Base-by-base conservation (phyloP, 2,888 invertebrate species). In the Tenthredo mesomela region DNA sequence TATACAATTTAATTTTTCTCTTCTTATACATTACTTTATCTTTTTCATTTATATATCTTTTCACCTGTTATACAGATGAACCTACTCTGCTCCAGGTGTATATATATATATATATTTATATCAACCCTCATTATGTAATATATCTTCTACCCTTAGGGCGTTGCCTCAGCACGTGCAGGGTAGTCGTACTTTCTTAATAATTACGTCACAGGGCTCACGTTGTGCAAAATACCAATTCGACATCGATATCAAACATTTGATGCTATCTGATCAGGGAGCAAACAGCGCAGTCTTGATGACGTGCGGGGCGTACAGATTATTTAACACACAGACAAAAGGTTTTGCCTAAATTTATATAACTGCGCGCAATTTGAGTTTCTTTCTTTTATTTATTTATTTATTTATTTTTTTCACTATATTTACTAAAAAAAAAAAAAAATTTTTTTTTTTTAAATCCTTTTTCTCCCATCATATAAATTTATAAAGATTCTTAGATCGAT, bases 211-310 rank as follows among this genome's bases (percentile, higher is more conserved):
- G 21, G 10, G 54, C 77, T 50, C 77, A 29, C 29, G 77, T 77
- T 77, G 50, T 29, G 54, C 75, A 47, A 75, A 75, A 75, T 47
- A 75, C 75, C 43, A 75, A 75, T 75, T 25, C 75, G 43, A 75
- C 75, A 75, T 75, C 75, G 75, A 47, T 75, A 75, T 75, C 75
- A 43, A 43, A 75, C 75, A 75, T 25, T 75, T 43, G 75, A 47
- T 75, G 47, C 75, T 5, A 73, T 21, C 25, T 25, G 40, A 47
- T 73, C 25, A 37, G 73, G 47, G 43, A 25, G 73, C 73, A 25
- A 75, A 75, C 75, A 37, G 75, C 47, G 75, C 47, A 75, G 75
- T 43, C 75, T 47, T 50, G 43, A 75, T 47, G 75, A 75, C 75
- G 43, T 67, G 12, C 0, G 37, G 37, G 37, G 37, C 7, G 6